A percentile compares a stretch with the other conserved stretches of the same genome.
Conservation (phyloP, 2,888 invertebrate species). For the Pardosa pseudoannulata region DNA sequence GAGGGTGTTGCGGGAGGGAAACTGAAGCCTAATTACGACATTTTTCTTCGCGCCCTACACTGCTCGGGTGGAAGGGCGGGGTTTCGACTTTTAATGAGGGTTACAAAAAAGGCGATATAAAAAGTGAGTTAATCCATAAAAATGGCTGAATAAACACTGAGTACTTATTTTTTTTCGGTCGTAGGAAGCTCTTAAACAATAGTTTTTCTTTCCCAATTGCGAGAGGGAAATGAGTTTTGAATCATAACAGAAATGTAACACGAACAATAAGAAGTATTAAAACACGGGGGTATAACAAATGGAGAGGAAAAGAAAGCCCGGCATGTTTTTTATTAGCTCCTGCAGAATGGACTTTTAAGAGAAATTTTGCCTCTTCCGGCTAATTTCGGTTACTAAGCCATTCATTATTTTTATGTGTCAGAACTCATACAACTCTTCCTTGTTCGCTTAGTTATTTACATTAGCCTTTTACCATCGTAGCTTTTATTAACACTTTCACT, state of each 20-base stretch:
- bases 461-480: too few species aligned
- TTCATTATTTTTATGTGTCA: too few species aligned
- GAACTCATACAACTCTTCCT: too few species aligned
- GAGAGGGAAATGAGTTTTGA: not conserved
- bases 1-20: slow-evolving; percentile 5
- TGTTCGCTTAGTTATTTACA: too few species aligned
- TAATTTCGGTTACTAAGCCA: too few species aligned
- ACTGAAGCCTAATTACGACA: slow-evolving; percentile 61
- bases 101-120: not conserved
- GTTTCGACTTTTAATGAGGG: slow-evolving; percentile 62
- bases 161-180: not conserved
- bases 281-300: too few species aligned
- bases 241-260: not conserved
- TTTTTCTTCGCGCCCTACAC: slow-evolving; percentile 58
- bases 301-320: too few species aligned
- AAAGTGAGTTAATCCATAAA: slow-evolving; percentile 38
- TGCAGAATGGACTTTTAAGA: too few species aligned
- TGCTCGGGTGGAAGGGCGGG: slow-evolving; percentile 8
- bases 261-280: not conserved
- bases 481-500: too few species aligned
- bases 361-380: too few species aligned
- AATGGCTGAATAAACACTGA: slow-evolving; percentile 40
- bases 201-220: not conserved
- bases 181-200: slow-evolving; percentile 21
- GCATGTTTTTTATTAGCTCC: too few species aligned